Evolutionary conservation across 2,888 invertebrate species (phyloP).

Genomic region (Cephus runcator): DNA sequence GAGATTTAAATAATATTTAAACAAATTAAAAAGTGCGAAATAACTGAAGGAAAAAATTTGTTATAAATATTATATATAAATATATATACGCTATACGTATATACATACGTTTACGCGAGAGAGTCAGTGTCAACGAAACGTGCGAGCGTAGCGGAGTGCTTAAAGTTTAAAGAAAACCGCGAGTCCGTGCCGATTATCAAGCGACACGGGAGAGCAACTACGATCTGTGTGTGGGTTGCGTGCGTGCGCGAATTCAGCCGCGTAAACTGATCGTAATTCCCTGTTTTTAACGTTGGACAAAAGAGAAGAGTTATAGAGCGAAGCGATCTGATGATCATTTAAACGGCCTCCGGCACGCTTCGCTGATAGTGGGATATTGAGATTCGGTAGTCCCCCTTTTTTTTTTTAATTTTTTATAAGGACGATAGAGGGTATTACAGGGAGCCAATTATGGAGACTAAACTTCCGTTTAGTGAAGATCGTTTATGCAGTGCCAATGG

Average conservation of each 20-base stretch:
- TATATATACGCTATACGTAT: neutral
- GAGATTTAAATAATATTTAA: neutral
- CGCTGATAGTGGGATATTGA: neutral
- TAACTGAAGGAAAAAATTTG: neutral
- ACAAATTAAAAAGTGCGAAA: neutral
- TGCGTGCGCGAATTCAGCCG: constrained; percentile 24
- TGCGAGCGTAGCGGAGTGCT: neutral
- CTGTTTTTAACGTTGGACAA: neutral
- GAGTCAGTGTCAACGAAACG: neutral
- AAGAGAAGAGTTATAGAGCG: neutral
- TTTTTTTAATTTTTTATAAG: neutral
- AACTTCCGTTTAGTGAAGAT: neutral
- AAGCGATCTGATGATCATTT: neutral
- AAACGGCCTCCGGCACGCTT: neutral
- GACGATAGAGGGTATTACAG: neutral
- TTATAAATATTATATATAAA: neutral
- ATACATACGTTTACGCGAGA: neutral
- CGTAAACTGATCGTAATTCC: no score
- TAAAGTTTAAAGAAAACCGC: constrained; percentile 7
- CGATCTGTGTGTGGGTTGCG: constrained; percentile 52
- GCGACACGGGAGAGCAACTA: neutral
- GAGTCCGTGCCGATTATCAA: constrained; percentile 1
- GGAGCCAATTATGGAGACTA: neutral
- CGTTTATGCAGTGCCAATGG: neutral
- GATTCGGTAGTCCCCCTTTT: neutral